A percentile compares a stretch with the other conserved stretches of the same genome.
These are phyloP conservation scores for Oncopeltus fasciatus DNA, from an alignment of 1,140 invertebrate species.

Conservation along the genomic window DNA sequence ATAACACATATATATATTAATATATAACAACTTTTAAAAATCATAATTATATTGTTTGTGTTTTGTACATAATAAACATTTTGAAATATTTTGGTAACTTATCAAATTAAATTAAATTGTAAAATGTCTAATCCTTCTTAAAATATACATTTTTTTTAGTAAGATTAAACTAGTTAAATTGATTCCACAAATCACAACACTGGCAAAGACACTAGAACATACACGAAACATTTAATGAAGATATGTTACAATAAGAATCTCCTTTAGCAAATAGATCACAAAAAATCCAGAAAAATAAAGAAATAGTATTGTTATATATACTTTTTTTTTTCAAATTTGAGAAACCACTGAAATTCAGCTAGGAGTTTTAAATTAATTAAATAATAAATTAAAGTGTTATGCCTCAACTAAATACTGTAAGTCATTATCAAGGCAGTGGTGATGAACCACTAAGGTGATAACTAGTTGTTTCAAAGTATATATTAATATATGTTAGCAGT, in stretches of 20 bases:
- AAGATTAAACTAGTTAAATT: not conserved
- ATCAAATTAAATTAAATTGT: not conserved
- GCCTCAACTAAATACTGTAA: too few species aligned
- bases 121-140: constrained; percentile 8
- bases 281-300: not conserved
- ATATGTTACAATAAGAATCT: constrained; percentile 7
- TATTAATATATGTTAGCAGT: too few species aligned
- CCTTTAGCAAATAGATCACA: not conserved
- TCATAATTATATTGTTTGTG: not conserved
- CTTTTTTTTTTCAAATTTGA: not conserved
- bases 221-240: not conserved
- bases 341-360: too few species aligned
- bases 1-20: not conserved
- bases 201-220: not conserved
- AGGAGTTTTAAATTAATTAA: too few species aligned
- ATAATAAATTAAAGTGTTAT: too few species aligned
- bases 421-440: too few species aligned
- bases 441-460: too few species aligned
- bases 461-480: too few species aligned
- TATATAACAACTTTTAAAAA: not conserved
- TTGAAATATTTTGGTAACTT: constrained; percentile 5
- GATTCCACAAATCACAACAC: constrained; percentile 2
- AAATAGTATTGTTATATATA: not conserved
- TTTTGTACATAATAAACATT: constrained; percentile 2
- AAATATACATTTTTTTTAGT: not conserved